Conservation (phyloP, 2,888 invertebrate species). For the Cerastis rubricosa region DNA sequence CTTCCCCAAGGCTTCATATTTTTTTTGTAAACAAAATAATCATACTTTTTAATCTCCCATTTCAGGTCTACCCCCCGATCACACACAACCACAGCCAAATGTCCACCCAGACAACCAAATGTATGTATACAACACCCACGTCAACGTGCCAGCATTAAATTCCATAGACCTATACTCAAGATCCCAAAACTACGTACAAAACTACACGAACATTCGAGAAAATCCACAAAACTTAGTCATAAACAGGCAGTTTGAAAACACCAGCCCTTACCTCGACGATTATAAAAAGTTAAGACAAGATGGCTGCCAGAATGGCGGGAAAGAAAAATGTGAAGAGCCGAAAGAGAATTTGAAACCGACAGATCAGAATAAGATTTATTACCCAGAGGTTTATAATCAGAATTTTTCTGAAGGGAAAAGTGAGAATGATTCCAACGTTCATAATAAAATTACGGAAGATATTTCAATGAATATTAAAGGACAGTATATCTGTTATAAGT, state of each 20-base stretch:
- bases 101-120: conserved; percentile 77
- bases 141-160: conserved; percentile 76
- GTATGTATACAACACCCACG: conserved; percentile 81
- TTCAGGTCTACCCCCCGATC: conserved; percentile 80
- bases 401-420: conserved; percentile 60
- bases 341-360: conserved; percentile 85
- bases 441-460: conserved; percentile 78
- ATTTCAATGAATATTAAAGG: conserved; percentile 83
- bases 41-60: conserved; percentile 49
- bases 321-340: conserved; percentile 80
- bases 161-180: conserved; percentile 79
- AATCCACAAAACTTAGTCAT: conserved; percentile 87
- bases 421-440: conserved; percentile 73
- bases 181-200: conserved; percentile 79
- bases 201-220: conserved; percentile 76
- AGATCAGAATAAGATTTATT: conserved; percentile 83
- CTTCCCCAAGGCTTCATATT: not conserved
- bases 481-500: conserved; percentile 84
- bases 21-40: not conserved
- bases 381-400: conserved; percentile 71
- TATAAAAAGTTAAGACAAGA: conserved; percentile 79
- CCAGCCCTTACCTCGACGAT: conserved; percentile 79
- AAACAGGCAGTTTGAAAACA: conserved; percentile 82
- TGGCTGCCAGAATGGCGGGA: conserved; percentile 65
- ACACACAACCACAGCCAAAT: conserved; percentile 67